Evolutionary conservation across 2,888 invertebrate species (phyloP).

Genomic region (Brenthis daphne): DNA sequence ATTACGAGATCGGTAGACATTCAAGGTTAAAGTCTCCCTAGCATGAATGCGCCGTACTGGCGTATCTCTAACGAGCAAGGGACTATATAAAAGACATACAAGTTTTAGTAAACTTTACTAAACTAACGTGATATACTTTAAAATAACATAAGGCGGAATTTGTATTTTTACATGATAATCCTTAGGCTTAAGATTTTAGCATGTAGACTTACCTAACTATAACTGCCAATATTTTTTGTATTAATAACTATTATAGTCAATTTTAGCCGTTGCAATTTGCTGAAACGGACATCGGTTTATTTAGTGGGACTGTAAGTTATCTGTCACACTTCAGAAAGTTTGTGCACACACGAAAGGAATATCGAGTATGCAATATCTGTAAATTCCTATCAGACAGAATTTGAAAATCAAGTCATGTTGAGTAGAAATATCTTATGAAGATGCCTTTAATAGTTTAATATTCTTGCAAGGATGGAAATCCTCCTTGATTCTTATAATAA

Average conservation of each 20-base stretch:
- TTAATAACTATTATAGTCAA: conserved; percentile 8
- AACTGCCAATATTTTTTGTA: conserved; percentile 14
- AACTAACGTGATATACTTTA: conserved; percentile 9
- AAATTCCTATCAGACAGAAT: not conserved
- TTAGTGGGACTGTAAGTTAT: not conserved
- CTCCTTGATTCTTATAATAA: conserved; percentile 12
- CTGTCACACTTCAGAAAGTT: not conserved
- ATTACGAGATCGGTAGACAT: too few relatives aligned
- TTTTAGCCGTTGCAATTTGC: not conserved
- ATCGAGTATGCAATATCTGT: not conserved
- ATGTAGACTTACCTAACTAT: not conserved
- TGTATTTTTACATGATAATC: conserved; percentile 6
- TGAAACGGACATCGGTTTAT: not conserved
- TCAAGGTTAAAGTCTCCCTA: too few relatives aligned
- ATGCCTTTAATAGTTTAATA: conserved; percentile 12
- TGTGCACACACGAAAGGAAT: not conserved
- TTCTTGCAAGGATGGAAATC: not conserved
- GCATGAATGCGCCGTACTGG: too few relatives aligned
- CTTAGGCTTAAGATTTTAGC: conserved; percentile 7
- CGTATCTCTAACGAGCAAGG: too few relatives aligned
- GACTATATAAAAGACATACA: not conserved
- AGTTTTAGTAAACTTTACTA: not conserved
- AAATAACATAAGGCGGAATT: not conserved
- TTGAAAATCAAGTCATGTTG: not conserved
- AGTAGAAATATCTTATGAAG: conserved; percentile 17